Conservation (phyloP, 2,113 vertebrate species). For the Bothrops jararaca region DNA sequence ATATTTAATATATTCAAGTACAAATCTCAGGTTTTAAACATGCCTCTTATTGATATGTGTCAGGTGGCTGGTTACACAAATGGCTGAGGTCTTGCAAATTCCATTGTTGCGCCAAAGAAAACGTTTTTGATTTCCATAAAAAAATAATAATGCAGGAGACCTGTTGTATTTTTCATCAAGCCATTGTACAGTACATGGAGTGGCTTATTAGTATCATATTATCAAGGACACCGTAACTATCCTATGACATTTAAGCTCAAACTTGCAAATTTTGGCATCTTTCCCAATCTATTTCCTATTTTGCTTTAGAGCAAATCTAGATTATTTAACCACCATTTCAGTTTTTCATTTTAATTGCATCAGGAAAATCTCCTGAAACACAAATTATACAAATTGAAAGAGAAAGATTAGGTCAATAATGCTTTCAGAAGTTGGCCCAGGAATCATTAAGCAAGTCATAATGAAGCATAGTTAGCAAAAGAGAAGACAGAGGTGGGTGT, state of each 20-base stretch:
- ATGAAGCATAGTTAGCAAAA: neutral
- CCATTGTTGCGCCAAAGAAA: no score
- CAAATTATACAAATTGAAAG: neutral
- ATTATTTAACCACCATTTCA: neutral
- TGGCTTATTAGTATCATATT: neutral
- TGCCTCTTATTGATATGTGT: neutral
- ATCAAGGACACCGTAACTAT: neutral
- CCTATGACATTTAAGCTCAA: neutral
- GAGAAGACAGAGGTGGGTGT: constrained; percentile 24
- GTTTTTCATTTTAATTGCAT: neutral
- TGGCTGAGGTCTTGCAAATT: neutral
- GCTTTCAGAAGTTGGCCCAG: constrained; percentile 1
- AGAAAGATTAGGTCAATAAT: constrained; percentile 20
- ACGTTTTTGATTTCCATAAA: neutral
- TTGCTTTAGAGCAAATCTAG: neutral
- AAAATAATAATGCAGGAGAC: neutral
- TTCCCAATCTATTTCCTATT: neutral
- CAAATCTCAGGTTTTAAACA: neutral
- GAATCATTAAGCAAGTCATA: neutral
- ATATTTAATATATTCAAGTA: neutral
- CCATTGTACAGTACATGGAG: neutral
- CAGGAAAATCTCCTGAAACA: neutral
- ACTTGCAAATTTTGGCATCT: neutral
- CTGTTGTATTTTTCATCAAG: neutral
- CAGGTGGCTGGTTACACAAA: neutral